Evolutionary conservation across 2,797 vertebrate genomes (phyloP), one percentile per base, ranked within the genome.

Genomic region (Vireo griseus): DNA sequence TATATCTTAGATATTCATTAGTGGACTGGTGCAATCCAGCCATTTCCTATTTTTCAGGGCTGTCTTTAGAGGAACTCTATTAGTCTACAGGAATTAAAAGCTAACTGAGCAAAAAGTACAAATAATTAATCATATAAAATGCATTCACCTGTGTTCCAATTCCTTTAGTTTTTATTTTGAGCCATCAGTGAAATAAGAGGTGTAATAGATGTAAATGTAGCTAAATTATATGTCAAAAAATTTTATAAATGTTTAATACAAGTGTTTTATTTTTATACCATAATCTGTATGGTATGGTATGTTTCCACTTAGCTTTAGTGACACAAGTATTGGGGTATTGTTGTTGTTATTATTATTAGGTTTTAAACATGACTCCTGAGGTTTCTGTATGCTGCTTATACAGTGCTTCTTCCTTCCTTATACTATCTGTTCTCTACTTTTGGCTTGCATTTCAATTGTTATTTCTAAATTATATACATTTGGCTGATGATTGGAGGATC

Each of bases 361-460:
- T 89, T 86, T 87, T n/a, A 81, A 86, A 66, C 1, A 1, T 40
- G 37, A 93, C 19, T 86, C 51, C 40, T 40, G 40, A 85, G 13
- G 7, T 88, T 90, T 93, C 42, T 86, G 5, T 83, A 13, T 47
- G 31, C 42, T 88, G 28, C 39, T 80, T 74, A 44, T 80, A 80
- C 54, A 92, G 81, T 71, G 16, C 14, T 77, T 82, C 74, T 93
- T 89, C 71, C 69, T 93, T 92, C 28, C 20, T 79, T 52, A 71
- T 44, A 79, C 42, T 69, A 11, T 85, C 79, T 84, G 40, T 95
- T 94, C 65, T 92, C 86, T 91, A 93, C 57, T 93, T 96, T 87
- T 80, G 68, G 31, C n/a, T 91, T 87, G 5, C 16, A 67, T 85
- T 87, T 92, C 21, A 59, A n/a, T 39, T 80, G 28, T 77, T 92